Evolutionary conservation across 1,140 invertebrate species (phyloP).

Genomic region (Ladona fulva): DNA sequence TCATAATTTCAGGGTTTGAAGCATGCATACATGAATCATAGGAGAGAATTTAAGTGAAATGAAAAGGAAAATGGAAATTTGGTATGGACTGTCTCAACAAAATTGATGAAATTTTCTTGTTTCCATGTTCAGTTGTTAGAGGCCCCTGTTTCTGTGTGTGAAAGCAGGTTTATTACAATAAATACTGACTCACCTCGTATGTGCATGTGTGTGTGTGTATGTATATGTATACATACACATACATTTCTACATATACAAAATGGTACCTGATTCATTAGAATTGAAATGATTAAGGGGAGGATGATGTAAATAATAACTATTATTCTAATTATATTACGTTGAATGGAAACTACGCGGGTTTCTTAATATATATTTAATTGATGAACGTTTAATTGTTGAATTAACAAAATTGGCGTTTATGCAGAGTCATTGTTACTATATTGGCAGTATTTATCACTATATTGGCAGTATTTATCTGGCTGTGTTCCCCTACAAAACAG

Average conservation of each 20-base stretch:
- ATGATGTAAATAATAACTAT: not conserved
- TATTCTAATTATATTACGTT: not conserved
- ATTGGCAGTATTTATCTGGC: not conserved
- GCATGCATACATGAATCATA: no score
- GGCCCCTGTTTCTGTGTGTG: no score
- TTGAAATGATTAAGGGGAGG: not conserved
- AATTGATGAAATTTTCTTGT: no score
- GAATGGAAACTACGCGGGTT: not conserved
- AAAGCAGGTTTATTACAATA: no score
- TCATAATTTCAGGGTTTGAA: no score
- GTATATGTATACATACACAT: not conserved
- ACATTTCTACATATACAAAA: not conserved
- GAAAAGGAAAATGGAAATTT: no score
- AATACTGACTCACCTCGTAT: no score
- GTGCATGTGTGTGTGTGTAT: no score
- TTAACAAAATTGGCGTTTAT: not conserved
- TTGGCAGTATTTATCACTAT: not conserved
- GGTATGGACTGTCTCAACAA: no score
- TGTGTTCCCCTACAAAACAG: not conserved
- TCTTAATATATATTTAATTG: not conserved
- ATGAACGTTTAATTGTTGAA: not conserved
- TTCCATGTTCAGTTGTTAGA: no score
- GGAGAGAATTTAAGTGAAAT: no score
- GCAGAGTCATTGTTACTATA: not conserved
- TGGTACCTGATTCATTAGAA: constrained; percentile 6